phyloP scores from a whole-genome alignment of 35 echinoderm and acorn worm species.

The Diadema setosum region DNA sequence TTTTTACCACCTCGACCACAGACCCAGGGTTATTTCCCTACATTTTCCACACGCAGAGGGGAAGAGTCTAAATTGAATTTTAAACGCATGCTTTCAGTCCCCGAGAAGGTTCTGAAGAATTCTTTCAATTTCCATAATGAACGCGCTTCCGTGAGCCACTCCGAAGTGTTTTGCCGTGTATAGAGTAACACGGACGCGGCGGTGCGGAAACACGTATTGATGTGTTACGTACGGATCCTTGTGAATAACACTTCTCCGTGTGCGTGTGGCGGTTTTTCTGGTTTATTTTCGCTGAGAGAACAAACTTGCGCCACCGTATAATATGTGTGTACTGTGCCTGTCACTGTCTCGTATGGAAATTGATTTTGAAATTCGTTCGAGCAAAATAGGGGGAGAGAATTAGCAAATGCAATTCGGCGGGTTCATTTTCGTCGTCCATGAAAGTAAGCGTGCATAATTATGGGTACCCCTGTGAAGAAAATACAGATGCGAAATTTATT shows the following conservation, averaged over 20 bases:
- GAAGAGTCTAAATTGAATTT: not conserved
- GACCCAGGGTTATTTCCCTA: too few relatives aligned
- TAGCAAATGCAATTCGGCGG: not conserved
- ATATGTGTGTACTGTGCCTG: not conserved
- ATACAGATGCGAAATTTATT: too few relatives aligned
- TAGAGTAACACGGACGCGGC: not conserved
- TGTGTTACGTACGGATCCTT: too few relatives aligned
- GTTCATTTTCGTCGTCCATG: not conserved
- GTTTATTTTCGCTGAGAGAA: not conserved
- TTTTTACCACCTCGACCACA: too few relatives aligned
- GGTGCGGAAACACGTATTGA: not conserved
- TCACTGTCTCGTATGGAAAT: not conserved
- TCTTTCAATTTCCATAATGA: not conserved
- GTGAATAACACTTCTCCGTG: too few relatives aligned
- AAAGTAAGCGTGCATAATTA: too few relatives aligned
- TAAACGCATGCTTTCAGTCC: not conserved
- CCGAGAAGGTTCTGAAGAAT: not conserved
- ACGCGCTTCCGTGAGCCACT: not conserved
- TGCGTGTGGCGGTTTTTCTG: too few relatives aligned
- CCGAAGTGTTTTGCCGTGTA: not conserved
- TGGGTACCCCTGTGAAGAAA: too few relatives aligned
- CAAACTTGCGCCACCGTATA: too few relatives aligned
- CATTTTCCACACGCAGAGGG: too few relatives aligned
- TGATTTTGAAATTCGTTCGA: not conserved
- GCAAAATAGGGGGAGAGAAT: slow-evolving; percentile 8